These are phyloP conservation scores for Venustaconcha ellipsiformis DNA, from an alignment of 1,140 invertebrate species.

Conservation along the genomic window DNA sequence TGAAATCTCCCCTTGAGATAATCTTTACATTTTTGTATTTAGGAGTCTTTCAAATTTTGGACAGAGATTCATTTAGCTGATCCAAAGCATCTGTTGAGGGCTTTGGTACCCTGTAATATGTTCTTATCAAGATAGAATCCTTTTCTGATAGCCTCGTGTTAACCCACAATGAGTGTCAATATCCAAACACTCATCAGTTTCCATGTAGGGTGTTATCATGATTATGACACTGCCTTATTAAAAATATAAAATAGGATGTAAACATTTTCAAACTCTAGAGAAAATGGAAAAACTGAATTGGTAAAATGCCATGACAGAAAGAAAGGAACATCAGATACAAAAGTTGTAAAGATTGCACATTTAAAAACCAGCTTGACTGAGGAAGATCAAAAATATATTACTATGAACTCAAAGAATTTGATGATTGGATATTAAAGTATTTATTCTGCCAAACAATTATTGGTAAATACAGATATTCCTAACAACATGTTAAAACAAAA, in stretches of 20 bases:
- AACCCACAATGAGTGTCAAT: constrained; percentile 16
- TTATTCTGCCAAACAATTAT: too few species aligned
- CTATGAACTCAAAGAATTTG: too few species aligned
- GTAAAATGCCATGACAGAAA: too few species aligned
- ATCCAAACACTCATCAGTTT: constrained; percentile 7
- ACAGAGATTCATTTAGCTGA: neutral
- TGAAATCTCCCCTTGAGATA: constrained; percentile 22
- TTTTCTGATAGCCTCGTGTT: neutral
- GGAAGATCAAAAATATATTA: too few species aligned
- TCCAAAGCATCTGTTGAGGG: neutral
- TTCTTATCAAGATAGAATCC: constrained; percentile 3
- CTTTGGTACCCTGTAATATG: constrained; percentile 10
- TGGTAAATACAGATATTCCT: too few species aligned
- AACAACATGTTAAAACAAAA: too few species aligned
- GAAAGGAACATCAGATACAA: too few species aligned
- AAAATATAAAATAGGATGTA: neutral
- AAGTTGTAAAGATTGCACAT: too few species aligned
- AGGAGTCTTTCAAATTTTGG: neutral
- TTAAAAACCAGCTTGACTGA: too few species aligned
- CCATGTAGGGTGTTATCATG: constrained; percentile 11
- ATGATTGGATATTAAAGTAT: too few species aligned
- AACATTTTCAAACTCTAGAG: too few species aligned
- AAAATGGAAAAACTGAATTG: too few species aligned
- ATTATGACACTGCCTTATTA: constrained; percentile 11
- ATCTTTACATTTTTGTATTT: constrained; percentile 17